A percentile compares a stretch with the other conserved stretches of the same genome.
Evolutionary conservation across 2,797 vertebrate species (phyloP).

Genomic region (Danionella dracula): DNA sequence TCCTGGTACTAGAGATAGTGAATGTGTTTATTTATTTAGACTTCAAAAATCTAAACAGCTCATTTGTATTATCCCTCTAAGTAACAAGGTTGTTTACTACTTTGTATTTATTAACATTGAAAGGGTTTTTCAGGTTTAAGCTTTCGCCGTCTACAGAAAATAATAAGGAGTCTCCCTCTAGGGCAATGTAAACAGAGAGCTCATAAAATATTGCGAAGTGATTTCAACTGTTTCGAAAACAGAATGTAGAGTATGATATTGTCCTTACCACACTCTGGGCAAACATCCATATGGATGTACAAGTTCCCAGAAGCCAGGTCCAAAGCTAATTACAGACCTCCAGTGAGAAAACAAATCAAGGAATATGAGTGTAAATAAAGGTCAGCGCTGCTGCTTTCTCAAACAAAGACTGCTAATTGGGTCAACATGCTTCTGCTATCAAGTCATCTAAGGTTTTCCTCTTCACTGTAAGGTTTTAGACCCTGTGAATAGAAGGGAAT

Average conservation of each 20-base stretch:
- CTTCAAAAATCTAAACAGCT: too few relatives aligned
- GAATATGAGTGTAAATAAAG: conserved; percentile 50
- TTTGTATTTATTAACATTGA: too few relatives aligned
- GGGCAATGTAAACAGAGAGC: conserved; percentile 49
- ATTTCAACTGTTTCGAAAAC: conserved; percentile 33
- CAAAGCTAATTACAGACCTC: conserved; percentile 68
- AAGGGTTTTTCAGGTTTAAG: background rate
- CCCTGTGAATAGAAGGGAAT: background rate
- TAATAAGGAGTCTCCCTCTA: conserved; percentile 47
- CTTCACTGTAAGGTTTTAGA: background rate
- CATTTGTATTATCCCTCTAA: too few relatives aligned
- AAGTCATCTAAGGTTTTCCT: conserved; percentile 28
- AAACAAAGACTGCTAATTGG: conserved; percentile 66
- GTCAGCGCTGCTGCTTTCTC: conserved; percentile 57
- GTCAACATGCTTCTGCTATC: conserved; percentile 54
- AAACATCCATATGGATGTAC: conserved; percentile 69
- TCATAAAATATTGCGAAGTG: conserved; percentile 54
- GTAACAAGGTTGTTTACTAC: too few relatives aligned
- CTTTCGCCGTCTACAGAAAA: conserved; percentile 43
- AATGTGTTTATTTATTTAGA: too few relatives aligned
- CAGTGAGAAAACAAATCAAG: conserved; percentile 62
- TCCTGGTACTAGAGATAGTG: too few relatives aligned
- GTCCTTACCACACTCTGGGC: conserved; percentile 45
- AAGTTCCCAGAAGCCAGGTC: conserved; percentile 64
- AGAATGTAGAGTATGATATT: conserved; percentile 47